These are phyloP conservation scores for Antheraea assamensis DNA, from an alignment of 2,888 invertebrate species.

Conservation along the genomic window DNA sequence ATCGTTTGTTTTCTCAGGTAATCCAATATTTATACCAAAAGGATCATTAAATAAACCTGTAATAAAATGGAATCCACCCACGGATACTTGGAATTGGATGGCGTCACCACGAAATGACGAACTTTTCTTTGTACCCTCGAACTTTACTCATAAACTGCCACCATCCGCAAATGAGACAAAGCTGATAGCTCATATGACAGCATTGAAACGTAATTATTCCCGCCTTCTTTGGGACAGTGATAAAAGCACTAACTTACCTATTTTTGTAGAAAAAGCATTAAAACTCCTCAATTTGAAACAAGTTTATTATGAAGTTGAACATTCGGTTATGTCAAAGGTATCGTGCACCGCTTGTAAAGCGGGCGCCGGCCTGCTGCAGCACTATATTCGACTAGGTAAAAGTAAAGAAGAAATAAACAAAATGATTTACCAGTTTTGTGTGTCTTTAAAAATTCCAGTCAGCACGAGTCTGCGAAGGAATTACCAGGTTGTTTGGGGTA, in stretches of 20 bases:
- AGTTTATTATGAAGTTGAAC: conserved; percentile 92
- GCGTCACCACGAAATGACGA: conserved; percentile 63
- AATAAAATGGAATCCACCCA: conserved; percentile 76
- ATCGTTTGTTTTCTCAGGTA: conserved; percentile 56
- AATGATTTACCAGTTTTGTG: conserved; percentile 93
- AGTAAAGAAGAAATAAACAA: conserved; percentile 92
- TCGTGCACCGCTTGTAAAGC: conserved; percentile 96
- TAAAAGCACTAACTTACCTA: conserved; percentile 87
- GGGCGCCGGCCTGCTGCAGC: conserved; percentile 91
- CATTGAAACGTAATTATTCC: conserved; percentile 72
- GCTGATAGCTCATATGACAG: conserved; percentile 70
- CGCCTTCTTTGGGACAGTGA: conserved; percentile 89
- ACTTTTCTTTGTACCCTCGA: conserved; percentile 71
- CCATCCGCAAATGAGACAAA: conserved; percentile 77
- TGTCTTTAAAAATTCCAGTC: conserved; percentile 94
- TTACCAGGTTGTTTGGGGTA: conserved; percentile 91
- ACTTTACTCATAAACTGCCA: conserved; percentile 76
- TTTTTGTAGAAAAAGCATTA: conserved; percentile 91
- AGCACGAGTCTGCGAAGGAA: conserved; percentile 93
- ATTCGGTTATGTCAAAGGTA: conserved; percentile 95
- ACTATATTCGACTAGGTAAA: conserved; percentile 93
- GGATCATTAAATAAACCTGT: conserved; percentile 62
- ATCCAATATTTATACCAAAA: conserved; percentile 70
- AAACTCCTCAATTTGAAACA: conserved; percentile 92
- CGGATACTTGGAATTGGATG: conserved; percentile 76